Base-by-base conservation (phyloP, 2,888 invertebrate species). In the Chymomyza amoena region DNA sequence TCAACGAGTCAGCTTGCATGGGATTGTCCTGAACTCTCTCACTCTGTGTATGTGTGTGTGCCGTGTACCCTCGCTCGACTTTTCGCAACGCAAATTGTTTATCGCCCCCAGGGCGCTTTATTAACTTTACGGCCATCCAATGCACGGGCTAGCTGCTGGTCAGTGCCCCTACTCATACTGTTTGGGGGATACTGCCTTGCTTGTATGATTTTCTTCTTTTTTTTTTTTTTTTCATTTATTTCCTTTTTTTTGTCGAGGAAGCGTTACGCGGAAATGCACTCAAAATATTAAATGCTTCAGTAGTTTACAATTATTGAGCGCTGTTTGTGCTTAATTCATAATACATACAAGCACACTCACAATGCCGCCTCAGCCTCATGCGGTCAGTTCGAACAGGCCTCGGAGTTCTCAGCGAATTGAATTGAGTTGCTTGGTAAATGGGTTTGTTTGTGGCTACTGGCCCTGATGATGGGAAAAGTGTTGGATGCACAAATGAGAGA, bases 251-350 rank as follows among this genome's bases (percentile, higher is more conserved):
- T 59, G 25, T 57, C 54, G 50, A 64, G 72, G 68, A 66, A 65
- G 69, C 69, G 76, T 69, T 71, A 89, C 89, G 86, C 85, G 81
- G 79, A 88, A 85, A 82, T 86, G 81, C 89, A 89, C 89, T 89
- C 89, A 89, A 89, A 87, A 89, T 87, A 89, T 90, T 90, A 88
- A 89, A 89, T 87, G 90, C 87, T 80, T 86, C 86, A 82, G 86
- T 75, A 80, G 86, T 75, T 84, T 79, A 84, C 86, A 84, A 84
- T 86, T 84, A 86, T 86, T 86, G 76, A 69, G 69, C 62, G 62
- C 20, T 61, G 74, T 67, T 81, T 77, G 60, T 74, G 82, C 84
- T 88, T 87, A 79, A 88, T 79, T 87, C 80, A 87, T 85, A 79
- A 84, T 50, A 45, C 81, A 67, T 79, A 72, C 52, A 64, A 57